Evolutionary conservation across 2,113 vertebrate genomes (phyloP), one percentile per base, ranked within the genome.

Genomic region (Neopipo cinnamomea): DNA sequence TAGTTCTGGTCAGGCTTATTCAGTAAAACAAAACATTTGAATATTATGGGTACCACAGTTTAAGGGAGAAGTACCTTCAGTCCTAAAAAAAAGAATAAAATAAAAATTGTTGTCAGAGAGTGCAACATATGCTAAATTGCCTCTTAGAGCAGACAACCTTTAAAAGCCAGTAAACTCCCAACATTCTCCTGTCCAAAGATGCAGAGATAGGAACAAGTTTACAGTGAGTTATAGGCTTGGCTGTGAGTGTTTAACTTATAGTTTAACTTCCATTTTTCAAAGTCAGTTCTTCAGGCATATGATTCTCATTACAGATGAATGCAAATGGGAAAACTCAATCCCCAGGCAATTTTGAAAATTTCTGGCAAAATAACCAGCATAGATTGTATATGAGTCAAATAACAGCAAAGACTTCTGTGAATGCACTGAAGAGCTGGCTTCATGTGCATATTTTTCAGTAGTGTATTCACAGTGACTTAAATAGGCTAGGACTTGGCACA

Each of bases 301-400:
- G 62, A 72, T 89, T 93, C 46, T 93, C 27, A 44, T 96, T 89
- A 72, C 30, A 83, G 58, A 71, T 88, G 30, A 91, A 87, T 89
- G 47, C 76, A 68, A 95, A 94, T 18, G 25, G 52, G 12, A 31
- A 81, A 93, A 78, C 41, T 44, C 73, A 79, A 72, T 79, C 89
- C 65, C 78, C 35, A 85, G 50, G 52, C 62, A 95, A 83, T 91
- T 88, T 56, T 90, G 50, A 80, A 88, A 56, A 79, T 58, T 82
- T 83, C 50, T 79, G 81, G 16, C 46, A 94, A 91, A 96, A 83
- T 62, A 37, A 59, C 31, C 10, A 1, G 19, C 39, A 58, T 39
- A 85, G 21, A 77, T 47, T 86, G 25, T 89, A 0, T 63, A 23
- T 82, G 53, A 85, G 58, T 89, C 27, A 80, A 71, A 37, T 71